These are phyloP conservation scores for Tetragonisca angustula DNA, from an alignment of 2,888 invertebrate genomes.

Conservation along the genomic window DNA sequence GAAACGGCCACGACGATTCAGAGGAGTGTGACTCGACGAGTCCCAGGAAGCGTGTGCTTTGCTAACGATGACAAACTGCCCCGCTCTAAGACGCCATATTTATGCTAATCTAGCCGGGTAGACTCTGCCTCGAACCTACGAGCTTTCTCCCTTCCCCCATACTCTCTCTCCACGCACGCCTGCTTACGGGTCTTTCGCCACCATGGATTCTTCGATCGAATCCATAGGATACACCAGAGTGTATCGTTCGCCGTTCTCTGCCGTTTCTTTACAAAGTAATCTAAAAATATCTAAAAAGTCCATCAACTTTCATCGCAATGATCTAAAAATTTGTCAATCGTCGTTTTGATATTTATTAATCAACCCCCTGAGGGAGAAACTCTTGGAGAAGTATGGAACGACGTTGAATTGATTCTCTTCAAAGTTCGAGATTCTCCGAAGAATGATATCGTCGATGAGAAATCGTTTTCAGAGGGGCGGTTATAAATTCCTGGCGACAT, in stretches of 20 bases:
- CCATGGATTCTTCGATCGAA: constrained; percentile 12
- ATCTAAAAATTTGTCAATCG: too few relatives aligned
- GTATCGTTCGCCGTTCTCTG: neutral
- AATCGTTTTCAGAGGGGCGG: constrained; percentile 1
- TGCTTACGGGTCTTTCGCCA: neutral
- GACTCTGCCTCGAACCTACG: constrained; percentile 66
- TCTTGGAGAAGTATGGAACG: too few relatives aligned
- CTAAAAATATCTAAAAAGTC: neutral
- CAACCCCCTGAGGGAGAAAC: neutral
- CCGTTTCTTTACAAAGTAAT: neutral
- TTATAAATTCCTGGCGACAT: constrained; percentile 15
- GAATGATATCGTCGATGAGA: neutral
- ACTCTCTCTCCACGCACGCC: neutral
- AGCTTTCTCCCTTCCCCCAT: constrained; percentile 30
- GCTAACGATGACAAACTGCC: constrained; percentile 84
- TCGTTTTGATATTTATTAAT: neutral
- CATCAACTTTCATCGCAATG: neutral
- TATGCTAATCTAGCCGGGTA: constrained; percentile 82
- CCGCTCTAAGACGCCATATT: constrained; percentile 84
- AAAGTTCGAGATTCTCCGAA: neutral
- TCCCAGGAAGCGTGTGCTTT: constrained; percentile 84
- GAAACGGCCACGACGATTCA: constrained; percentile 78
- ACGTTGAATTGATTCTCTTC: neutral
- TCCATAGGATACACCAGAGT: neutral
- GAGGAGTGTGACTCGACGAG: constrained; percentile 80